Evolutionary conservation across 2,888 invertebrate genomes (phyloP), one percentile per base, ranked within the genome.

Genomic region (Glaucopsyche alexis): DNA sequence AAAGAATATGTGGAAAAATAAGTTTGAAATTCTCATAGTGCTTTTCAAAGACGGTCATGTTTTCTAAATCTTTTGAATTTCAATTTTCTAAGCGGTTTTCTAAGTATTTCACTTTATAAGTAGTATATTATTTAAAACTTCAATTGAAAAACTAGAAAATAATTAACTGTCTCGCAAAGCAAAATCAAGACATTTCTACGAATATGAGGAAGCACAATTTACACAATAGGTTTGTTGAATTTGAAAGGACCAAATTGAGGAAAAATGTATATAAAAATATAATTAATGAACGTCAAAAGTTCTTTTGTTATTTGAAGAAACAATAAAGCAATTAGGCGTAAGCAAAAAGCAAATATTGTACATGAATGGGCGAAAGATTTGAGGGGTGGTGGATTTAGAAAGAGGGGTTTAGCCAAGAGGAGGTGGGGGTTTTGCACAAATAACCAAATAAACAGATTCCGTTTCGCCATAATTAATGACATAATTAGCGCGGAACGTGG

Each of bases 381-480:
- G 45, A 16, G 65, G 42, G 67, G 45, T n/a, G 5, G 16, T 42
- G 19, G 45, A 42, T 42, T 19, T 19, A 19, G 55, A 19, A 42
- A 47, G 13, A 7, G 69, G 69, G 49, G 47, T 6, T 19, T 1
- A 4, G 55, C 47, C 6, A 13, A 11, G 29, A 29, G 69, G 49
- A n/a, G n/a, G n/a, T n/a, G 45, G 45, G 49, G 13, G 66, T 42
- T 11, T 19, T 16, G 45, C 14, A 67, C 66, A 16, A 67, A 67
- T 13, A 45, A 16, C 69, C 67, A 29, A 69, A 69, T 38, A 69
- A 69, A 49, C 69, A 69, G 47, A 69, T 49, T 16, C 49, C 19
- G 49, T 47, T 69, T 69, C 14, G 69, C 29, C 42, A 47, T 69
- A 69, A 69, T 69, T 69, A 49, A 69, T 69, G 69, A 49, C 29